Evolutionary conservation across 1,140 invertebrate genomes (phyloP), one percentile per base, ranked within the genome.

Genomic region (Lepidurus couesii): DNA sequence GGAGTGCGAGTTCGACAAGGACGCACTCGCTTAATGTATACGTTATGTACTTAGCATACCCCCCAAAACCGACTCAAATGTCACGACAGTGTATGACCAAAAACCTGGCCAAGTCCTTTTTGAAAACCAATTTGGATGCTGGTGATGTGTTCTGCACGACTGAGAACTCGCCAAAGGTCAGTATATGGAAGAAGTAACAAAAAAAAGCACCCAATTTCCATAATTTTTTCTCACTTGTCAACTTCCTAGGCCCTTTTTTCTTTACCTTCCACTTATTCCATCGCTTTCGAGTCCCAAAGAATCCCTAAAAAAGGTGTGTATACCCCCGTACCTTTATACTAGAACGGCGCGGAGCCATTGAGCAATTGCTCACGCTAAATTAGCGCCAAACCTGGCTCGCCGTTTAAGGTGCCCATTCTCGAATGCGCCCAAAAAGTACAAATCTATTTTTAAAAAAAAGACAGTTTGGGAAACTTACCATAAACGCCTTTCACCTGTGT

Each of bases 141-240:
- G n/a, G 34, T 34, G 21, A 65, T 65, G 53, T 65, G 53, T 65
- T 65, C 16, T 65, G 53, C 53, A 65, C 13, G 53, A 65, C 53
- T 65, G 53, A 65, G 53, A 65, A 65, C 53, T 9, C 53, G 53
- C 53, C 16, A 65, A 65, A 65, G 53, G 53, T 65, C 53, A 65
- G 16, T 65, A 65, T 4, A 34, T 34, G 34, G 34, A 34, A 13
- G 9, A 65, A 65, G 21, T 21, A 7, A 34, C 34, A 2, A 3
- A 34, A 65, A 65, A 65, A 65, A 65, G 53, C 4, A 16, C 53
- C 53, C 53, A 5, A 65, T 65, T 65, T 65, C 53, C 53, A 65
- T 65, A 65, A 21, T 16, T 65, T 65, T 65, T 21, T 65, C 0
- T 21, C 21, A n/a, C 16, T 13, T 65, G 53, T 65, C 53, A 65